Base-by-base conservation (phyloP, 1,140 invertebrate genomes). In the Aphaenogaster ashmeadi region DNA sequence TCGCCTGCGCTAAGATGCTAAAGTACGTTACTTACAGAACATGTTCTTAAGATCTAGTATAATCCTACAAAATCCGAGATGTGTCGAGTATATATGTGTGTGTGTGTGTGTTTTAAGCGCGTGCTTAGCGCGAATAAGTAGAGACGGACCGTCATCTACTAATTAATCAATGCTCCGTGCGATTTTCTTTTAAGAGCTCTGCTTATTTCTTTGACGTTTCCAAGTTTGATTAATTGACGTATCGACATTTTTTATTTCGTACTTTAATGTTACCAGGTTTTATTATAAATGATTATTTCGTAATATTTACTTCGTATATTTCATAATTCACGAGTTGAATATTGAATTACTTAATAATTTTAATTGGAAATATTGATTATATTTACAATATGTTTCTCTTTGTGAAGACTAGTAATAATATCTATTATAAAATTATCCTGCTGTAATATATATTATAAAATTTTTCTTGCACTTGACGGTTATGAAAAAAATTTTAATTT, bases 61-160 rank as follows among this genome's bases (percentile, higher is more conserved):
- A 84, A 84, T 84, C 54, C 69, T 47, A 50, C 15, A 36, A 83
- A 74, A 83, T 84, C 54, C 38, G 0, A 15, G n/a, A 83, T 33
- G 11, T 47, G 21, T 27, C 47, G n/a, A 47, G 41, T 50, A 36
- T 36, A n/a, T 44, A n/a, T 27, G 11, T 44, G 41, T 44, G 41
- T 50, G 9, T 50, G 21, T 67, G n/a, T 67, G 11, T 44, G 8
- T 44, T 47, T 13, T 71, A 60, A 75, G 41, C 27, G 44, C 33
- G 33, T 74, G 44, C 54, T 84, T 75, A 74, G 21, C 50, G n/a
- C 2, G 13, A 60, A 36, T 83, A 47, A 74, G 41, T 38, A 83
- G 27, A 72, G 11, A 58, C 33, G 0, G 47, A 75, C 38, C 54
- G 27, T 60, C 18, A 11, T 74, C 3, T 41, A 33, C 15, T 41